Evolutionary conservation across 2,113 vertebrate species (phyloP).

Genomic region (Eptesicus fuscus): DNA sequence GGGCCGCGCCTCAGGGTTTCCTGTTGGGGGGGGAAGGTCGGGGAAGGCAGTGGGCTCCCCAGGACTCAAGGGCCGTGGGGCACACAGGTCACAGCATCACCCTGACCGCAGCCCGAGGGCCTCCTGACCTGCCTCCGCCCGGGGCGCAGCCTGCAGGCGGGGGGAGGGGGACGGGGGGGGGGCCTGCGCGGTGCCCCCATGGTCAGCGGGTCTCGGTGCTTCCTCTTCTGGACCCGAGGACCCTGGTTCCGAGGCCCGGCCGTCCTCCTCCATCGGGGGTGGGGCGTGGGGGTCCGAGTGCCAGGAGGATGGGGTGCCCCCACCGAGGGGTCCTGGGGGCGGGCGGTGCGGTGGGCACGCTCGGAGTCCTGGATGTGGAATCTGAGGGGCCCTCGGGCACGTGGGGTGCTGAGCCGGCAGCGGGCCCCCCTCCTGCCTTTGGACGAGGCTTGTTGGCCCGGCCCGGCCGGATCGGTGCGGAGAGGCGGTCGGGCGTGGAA

Average conservation of each 20-base stretch:
- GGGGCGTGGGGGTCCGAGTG: background rate
- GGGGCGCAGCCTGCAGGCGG: rapidly evolving
- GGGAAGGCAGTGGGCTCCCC: background rate
- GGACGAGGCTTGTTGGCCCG: rapidly evolving
- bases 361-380: background rate
- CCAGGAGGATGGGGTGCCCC: rapidly evolving
- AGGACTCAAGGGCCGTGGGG: too few relatives aligned
- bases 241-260: background rate
- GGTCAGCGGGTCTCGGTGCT: rapidly evolving
- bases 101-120: background rate
- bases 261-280: background rate
- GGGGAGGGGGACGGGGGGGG: too few relatives aligned
- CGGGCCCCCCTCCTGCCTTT: too few relatives aligned
- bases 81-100: rapidly evolving
- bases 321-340: too few relatives aligned
- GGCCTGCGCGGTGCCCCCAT: rapidly evolving
- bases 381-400: background rate
- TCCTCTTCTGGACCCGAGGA: background rate
- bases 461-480: rapidly evolving
- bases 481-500: rapidly evolving
- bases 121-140: rapidly evolving
- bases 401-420: background rate
- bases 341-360: background rate
- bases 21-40: rapidly evolving
- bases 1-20: too few relatives aligned